phyloP scores from a whole-genome alignment of 1,140 invertebrate species.

The Diprion similis region DNA sequence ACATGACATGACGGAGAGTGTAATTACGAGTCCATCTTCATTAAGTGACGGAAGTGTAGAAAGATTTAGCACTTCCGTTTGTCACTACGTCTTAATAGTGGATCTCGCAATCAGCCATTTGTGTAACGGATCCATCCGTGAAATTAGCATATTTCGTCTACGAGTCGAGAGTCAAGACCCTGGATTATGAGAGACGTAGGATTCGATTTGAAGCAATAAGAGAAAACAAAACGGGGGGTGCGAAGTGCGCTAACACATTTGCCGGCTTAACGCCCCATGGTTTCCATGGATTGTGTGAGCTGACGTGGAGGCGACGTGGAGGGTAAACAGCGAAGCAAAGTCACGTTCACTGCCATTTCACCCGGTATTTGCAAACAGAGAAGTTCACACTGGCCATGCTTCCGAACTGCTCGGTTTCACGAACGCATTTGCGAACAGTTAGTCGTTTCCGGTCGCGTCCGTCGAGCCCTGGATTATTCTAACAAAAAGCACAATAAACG shows the following conservation, averaged over 20 bases:
- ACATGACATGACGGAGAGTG: not conserved
- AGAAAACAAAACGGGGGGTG: not conserved
- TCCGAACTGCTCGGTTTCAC: not conserved
- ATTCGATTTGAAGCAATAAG: not conserved
- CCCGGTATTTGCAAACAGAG: not conserved
- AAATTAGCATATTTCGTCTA: too few relatives aligned
- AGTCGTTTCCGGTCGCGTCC: not conserved
- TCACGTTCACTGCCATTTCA: constrained; percentile 5
- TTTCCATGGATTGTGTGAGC: too few relatives aligned
- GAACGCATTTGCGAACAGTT: not conserved
- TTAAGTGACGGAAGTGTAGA: not conserved
- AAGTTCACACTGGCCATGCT: not conserved
- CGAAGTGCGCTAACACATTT: not conserved
- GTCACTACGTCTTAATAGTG: not conserved
- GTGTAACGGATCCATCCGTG: not conserved
- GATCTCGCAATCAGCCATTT: not conserved
- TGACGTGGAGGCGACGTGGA: too few relatives aligned
- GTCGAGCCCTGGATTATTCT: not conserved
- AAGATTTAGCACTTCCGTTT: constrained; percentile 7
- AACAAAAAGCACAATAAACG: not conserved
- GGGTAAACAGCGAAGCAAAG: not conserved
- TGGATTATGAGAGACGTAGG: too few relatives aligned
- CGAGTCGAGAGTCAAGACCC: too few relatives aligned
- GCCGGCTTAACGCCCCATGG: not conserved
- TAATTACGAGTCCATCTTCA: not conserved